These are phyloP conservation scores for Pheosia tremula DNA, from an alignment of 2,888 invertebrate species.

Conservation along the genomic window DNA sequence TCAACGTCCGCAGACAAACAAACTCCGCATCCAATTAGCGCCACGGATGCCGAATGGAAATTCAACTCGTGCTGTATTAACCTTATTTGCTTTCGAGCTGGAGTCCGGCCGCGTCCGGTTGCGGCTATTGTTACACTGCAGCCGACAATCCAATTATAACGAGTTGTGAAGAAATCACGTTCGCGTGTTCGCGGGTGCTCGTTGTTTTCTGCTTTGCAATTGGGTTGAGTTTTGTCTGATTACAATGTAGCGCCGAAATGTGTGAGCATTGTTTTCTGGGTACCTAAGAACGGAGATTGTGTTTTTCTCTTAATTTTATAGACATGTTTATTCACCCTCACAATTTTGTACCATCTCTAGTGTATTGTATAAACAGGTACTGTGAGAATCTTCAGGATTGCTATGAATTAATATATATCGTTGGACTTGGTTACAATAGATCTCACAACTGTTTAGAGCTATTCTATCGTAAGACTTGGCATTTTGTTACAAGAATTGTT, in stretches of 20 bases:
- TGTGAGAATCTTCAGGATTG: too few species aligned
- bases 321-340: too few species aligned
- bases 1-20: conserved; percentile 4
- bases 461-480: too few species aligned
- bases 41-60: conserved; percentile 52
- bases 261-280: too few species aligned
- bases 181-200: conserved; percentile 13
- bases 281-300: too few species aligned
- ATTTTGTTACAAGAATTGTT: too few species aligned
- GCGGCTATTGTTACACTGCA: conserved; percentile 1
- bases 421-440: too few species aligned
- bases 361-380: too few species aligned
- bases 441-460: too few species aligned
- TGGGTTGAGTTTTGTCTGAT: background rate
- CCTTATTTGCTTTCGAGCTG: conserved; percentile 39
- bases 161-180: conserved; percentile 11
- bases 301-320: too few species aligned
- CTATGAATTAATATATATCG: too few species aligned
- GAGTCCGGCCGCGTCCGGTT: background rate
- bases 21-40: conserved; percentile 48
- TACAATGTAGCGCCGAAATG: background rate
- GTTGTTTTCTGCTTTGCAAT: conserved; percentile 10
- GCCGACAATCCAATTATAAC: conserved; percentile 14
- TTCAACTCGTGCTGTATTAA: conserved; percentile 50
- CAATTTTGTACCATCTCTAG: too few species aligned